A percentile compares a stretch with the other conserved stretches of the same genome.
These are phyloP conservation scores for Hippasteria phrygiana DNA, from an alignment of 53 echinoderm and acorn worm genomes.

Conservation along the genomic window DNA sequence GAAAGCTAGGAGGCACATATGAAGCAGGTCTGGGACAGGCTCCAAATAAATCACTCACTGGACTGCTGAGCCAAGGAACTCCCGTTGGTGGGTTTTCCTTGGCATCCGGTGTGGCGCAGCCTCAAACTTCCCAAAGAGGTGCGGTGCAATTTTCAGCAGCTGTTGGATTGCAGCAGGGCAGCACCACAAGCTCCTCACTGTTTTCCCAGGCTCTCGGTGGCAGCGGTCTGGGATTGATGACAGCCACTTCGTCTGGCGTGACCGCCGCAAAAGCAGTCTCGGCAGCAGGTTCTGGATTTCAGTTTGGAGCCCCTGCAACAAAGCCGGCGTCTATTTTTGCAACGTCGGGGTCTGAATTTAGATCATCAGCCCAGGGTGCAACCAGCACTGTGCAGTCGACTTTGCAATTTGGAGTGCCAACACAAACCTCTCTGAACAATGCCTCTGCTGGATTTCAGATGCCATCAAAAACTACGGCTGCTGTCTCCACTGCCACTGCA, in stretches of 20 bases:
- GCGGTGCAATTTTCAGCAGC: not conserved
- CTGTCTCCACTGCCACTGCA: not conserved
- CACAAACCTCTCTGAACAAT: conserved; percentile 22
- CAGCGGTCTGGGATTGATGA: not conserved
- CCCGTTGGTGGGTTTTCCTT: not conserved
- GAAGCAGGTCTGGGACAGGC: conserved; percentile 22
- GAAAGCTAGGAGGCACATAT: not conserved
- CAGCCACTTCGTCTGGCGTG: not conserved
- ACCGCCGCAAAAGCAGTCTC: not conserved
- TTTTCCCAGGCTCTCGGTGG: not conserved
- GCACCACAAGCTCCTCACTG: conserved; percentile 3
- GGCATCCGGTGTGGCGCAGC: not conserved
- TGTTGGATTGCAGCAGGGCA: conserved; percentile 4
- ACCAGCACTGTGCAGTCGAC: not conserved
- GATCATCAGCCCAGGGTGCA: not conserved
- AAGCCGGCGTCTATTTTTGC: not conserved
- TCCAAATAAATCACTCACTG: not conserved
- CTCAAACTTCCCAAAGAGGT: not conserved
- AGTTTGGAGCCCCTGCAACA: not conserved
- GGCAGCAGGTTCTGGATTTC: conserved; percentile 21
- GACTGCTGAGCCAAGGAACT: conserved; percentile 31
- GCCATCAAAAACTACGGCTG: not conserved
- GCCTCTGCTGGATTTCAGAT: conserved; percentile 17
- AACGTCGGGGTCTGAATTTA: not conserved
- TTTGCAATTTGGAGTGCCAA: conserved; percentile 2